These are phyloP conservation scores for Mastomys coucha DNA, from an alignment of 2,113 vertebrate genomes.

Conservation along the genomic window DNA sequence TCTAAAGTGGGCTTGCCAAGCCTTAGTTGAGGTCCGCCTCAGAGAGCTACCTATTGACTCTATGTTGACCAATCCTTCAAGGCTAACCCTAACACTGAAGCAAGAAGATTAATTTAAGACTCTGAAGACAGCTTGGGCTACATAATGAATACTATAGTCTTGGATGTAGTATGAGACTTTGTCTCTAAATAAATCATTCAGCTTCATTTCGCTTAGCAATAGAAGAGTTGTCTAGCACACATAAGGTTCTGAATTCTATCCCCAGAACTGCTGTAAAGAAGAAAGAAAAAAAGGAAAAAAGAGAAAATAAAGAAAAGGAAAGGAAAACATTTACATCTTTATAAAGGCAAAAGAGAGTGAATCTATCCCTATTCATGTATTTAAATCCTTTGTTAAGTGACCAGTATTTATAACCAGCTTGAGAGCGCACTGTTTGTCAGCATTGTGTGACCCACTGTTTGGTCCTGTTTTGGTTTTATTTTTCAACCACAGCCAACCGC, in stretches of 20 bases:
- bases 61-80: background rate
- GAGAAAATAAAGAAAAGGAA: background rate
- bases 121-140: background rate
- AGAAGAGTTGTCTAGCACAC: background rate
- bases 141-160: background rate
- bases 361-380: background rate
- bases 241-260: background rate
- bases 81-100: background rate
- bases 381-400: slow-evolving; percentile 26
- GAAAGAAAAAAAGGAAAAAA: background rate
- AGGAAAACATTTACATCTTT: background rate
- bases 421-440: slow-evolving; percentile 1
- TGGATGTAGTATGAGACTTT: background rate
- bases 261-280: background rate
- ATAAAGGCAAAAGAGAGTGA: slow-evolving; percentile 37
- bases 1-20: background rate
- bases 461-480: background rate
- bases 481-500: slow-evolving; percentile 86
- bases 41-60: slow-evolving; percentile 11
- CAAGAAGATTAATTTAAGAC: background rate
- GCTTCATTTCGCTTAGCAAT: background rate
- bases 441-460: slow-evolving; percentile 22
- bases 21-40: slow-evolving; percentile 21
- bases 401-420: slow-evolving; percentile 53
- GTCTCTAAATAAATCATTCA: background rate